phyloP scores from a whole-genome alignment of 35 echinoderm and acorn worm genomes.

The Lytechinus pictus region DNA sequence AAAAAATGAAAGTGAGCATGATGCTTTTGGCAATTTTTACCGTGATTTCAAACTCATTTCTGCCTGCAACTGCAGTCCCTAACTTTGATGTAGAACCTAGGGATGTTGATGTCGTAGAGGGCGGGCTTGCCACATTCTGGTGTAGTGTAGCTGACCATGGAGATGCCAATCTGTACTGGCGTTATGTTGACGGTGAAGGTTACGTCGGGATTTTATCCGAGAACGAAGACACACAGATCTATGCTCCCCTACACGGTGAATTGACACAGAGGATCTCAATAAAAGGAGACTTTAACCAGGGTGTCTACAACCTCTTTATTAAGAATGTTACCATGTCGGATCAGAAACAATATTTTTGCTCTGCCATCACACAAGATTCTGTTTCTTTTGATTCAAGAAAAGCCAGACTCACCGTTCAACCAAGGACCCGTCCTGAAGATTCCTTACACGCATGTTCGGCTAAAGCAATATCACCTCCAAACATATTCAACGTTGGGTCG shows the following conservation, averaged over 20 bases:
- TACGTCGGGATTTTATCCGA: not conserved
- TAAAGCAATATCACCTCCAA: not conserved
- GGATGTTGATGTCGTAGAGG: not conserved
- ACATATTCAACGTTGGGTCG: not conserved
- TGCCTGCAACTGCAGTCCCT: not conserved
- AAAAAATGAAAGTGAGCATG: not conserved
- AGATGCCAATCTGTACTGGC: constrained; percentile 15
- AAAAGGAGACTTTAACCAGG: not conserved
- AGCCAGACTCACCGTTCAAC: not conserved
- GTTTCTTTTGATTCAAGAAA: not conserved
- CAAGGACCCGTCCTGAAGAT: not conserved
- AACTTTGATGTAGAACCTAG: not conserved
- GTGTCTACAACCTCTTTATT: constrained; percentile 24
- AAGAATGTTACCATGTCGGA: not conserved
- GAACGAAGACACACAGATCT: not conserved
- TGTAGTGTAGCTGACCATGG: constrained; percentile 13
- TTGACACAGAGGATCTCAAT: not conserved
- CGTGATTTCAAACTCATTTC: not conserved
- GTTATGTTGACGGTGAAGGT: not conserved
- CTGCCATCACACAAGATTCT: not conserved
- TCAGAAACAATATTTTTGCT: constrained; percentile 31
- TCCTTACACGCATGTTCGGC: not conserved
- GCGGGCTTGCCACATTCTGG: not conserved
- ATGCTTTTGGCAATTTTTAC: not conserved
- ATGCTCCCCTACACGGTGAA: not conserved